Base-by-base conservation (phyloP, 2,797 vertebrate genomes). In the Clarias fuscus region DNA sequence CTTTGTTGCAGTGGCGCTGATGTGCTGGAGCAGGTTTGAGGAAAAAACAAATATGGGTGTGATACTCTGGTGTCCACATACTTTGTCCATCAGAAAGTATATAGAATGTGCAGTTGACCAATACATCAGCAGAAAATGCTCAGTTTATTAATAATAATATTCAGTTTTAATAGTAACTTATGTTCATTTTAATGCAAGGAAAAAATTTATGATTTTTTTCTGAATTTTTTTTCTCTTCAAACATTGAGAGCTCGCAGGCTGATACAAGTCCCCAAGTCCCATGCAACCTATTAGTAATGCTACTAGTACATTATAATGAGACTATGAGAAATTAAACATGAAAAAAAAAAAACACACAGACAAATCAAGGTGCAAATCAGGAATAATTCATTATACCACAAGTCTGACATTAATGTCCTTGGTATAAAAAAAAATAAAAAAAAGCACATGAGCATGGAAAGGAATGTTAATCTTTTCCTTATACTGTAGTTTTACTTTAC, bases 401-500 rank as follows among this genome's bases (percentile, higher is more conserved):
- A 65, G 40, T 72, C 40, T 30, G 65, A 37, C 17, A 53, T 37
- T 43, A 68, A 30, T 22, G 62, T 86, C 24, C 27, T 27, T 24
- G 27, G 48, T 73, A 48, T 67, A 13, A 53, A 53, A 53, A 53
- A 13, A 43, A 53, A 53, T 14, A 13, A 43, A 72, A n/a, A 65
- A 84, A 78, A 78, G 37, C 13, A 79, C 18, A 64, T 53, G 62
- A 67, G 59, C 78, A 82, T 68, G 37, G n/a, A 33, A 20, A 82
- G 86, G 86, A 88, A 87, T 86, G 86, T 85, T 59, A 17, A 77
- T 85, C 75, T 48, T 64, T 40, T 85, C 30, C 73, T 40, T 85
- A 37, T 18, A 37, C 37, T 37, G 37, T 37, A 27, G 37, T 86
- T 64, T n/a, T 40, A 75, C 78, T 33, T 85, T 30, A 33, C 48